Conservation (phyloP, 2,113 vertebrate genomes). For the Spizaetus ornatus region DNA sequence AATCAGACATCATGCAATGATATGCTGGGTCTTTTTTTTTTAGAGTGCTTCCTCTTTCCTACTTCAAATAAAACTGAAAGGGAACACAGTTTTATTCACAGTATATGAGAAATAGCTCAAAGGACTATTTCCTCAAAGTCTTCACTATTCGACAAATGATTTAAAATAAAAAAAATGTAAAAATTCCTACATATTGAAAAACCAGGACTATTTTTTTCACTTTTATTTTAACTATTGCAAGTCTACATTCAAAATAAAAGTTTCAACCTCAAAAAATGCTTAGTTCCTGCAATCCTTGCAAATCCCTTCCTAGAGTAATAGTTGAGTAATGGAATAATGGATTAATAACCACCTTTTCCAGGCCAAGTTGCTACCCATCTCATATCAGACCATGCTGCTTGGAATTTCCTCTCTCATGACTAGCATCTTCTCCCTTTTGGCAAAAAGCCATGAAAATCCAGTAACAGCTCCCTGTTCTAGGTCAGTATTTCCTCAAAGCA, state of each 20-base stretch:
- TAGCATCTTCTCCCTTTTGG: neutral
- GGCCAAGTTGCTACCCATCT: neutral
- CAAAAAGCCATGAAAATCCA: neutral
- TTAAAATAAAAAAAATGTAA: neutral
- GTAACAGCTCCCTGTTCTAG: neutral
- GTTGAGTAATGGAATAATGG: neutral
- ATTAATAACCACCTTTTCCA: neutral
- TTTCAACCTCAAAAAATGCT: neutral
- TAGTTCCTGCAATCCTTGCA: neutral
- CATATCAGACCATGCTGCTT: neutral
- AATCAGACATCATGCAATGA: neutral
- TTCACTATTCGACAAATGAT: neutral
- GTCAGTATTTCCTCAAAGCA: neutral
- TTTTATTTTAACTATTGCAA: neutral
- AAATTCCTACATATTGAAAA: neutral
- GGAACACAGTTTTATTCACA: neutral
- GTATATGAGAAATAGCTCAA: neutral
- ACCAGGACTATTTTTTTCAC: rapidly evolving
- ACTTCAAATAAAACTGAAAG: neutral
- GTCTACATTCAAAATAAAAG: neutral
- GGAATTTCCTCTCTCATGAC: neutral
- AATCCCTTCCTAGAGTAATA: neutral
- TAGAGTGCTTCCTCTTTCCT: slow-evolving; percentile 7
- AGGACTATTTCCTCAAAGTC: neutral
- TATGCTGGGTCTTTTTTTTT: neutral